These are phyloP conservation scores for Oriolus oriolus DNA, from an alignment of 2,113 vertebrate species.

Conservation along the genomic window DNA sequence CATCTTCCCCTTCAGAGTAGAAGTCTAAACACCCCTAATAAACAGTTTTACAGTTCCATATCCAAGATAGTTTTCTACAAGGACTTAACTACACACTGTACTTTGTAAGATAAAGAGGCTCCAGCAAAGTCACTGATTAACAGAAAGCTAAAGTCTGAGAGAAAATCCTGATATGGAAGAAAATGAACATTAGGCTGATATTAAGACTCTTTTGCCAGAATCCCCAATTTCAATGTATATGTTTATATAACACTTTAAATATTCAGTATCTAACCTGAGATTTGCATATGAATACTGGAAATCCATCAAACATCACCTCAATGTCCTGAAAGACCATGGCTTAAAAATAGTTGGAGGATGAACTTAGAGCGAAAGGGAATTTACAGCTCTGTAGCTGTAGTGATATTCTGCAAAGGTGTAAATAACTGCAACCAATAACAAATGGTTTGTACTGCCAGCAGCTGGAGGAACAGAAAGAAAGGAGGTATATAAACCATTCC, in stretches of 20 bases:
- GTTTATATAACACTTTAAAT: not conserved
- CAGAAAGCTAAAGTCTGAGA: not conserved
- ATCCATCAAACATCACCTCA: not conserved
- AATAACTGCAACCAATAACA: not conserved
- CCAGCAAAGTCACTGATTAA: not conserved
- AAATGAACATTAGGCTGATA: not conserved
- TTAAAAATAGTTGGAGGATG: not conserved
- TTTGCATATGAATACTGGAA: not conserved
- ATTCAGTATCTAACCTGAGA: not conserved
- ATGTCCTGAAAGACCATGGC: not conserved
- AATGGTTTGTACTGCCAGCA: not conserved
- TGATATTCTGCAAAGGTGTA: not conserved
- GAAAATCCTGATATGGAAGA: not conserved
- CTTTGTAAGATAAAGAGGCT: not conserved
- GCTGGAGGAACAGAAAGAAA: not conserved
- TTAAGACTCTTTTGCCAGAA: not conserved
- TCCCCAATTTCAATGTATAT: not conserved
- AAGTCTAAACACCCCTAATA: not conserved
- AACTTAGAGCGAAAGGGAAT: not conserved
- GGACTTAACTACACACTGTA: not conserved
- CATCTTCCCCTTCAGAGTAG: not conserved
- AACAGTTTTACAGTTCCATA: not conserved
- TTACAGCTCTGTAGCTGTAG: not conserved
- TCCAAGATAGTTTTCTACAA: not conserved
- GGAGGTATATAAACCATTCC: not conserved